phyloP scores from a whole-genome alignment of 1,140 invertebrate species.

The Apis florea region DNA sequence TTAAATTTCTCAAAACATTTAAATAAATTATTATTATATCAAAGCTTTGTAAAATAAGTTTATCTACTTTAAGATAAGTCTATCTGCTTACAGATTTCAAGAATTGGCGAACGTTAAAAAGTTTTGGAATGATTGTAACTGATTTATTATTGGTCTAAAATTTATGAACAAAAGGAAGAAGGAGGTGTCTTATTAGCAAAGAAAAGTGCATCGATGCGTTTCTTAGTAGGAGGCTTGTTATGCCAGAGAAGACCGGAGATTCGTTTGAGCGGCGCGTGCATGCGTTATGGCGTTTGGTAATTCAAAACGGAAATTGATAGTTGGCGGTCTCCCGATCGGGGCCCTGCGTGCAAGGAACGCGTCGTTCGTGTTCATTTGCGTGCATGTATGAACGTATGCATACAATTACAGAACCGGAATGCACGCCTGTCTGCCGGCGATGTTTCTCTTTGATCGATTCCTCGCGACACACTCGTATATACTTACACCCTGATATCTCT shows the following conservation, averaged over 20 bases:
- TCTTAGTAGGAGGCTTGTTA: slow-evolving; percentile 46
- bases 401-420: slow-evolving; percentile 27
- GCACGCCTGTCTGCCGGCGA: slow-evolving; percentile 13
- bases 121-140: neutral
- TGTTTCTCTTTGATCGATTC: slow-evolving; percentile 40
- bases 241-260: slow-evolving; percentile 62
- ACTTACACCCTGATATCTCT: neutral
- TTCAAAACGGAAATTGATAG: slow-evolving; percentile 75
- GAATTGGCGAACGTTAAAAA: neutral
- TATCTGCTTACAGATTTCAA: neutral
- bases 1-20: neutral
- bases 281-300: slow-evolving; percentile 67
- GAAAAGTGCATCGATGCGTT: slow-evolving; percentile 46
- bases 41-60: neutral
- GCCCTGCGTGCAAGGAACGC: slow-evolving; percentile 43
- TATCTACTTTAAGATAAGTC: neutral
- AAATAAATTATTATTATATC: no score
- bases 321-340: slow-evolving; percentile 61
- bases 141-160: slow-evolving; percentile 11
- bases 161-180: neutral
- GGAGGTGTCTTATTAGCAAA: slow-evolving; percentile 26
- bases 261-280: slow-evolving; percentile 62
- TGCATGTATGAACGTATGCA: neutral
- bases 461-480: neutral
- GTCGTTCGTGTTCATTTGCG: neutral